Evolutionary conservation across 2,113 vertebrate genomes (phyloP), one percentile per base, ranked within the genome.

Genomic region (Clarias batrachus): DNA sequence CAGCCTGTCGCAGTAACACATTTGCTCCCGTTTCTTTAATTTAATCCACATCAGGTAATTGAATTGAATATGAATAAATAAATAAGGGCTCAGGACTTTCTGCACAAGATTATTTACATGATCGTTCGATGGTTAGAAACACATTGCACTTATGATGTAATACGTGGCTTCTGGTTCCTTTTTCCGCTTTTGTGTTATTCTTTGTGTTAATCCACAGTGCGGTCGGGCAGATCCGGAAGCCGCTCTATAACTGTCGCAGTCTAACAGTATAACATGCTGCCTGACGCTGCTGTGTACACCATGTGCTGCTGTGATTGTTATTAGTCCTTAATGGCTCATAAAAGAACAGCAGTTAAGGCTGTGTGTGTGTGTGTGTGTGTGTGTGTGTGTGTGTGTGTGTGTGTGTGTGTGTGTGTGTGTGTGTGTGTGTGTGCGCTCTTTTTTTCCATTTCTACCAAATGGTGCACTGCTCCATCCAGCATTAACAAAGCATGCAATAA

Each of bases 401-500:
- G 48, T 48, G 48, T 48, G 41, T 41, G 4, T 41, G 48, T 48
- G 48, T 48, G 48, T 48, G 48, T 48, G 48, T 48, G 48, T 48
- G 6, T 48, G 48, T 48, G 48, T 48, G 48, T 48, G 48, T 48
- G 0, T 8, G 48, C 8, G 48, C 16, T 23, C 60, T 59, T 70
- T 7, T 48, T 52, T 48, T 27, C 41, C 56, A 33, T 70, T 56
- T 82, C 57, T 33, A 65, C 25, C 30, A 41, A 63, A 19, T 76
- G 54, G 59, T 82, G 80, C 79, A 82, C 65, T 63, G 85, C 60
- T 82, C 41, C 79, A 54, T 82, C 41, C 79, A 54, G 85, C 68
- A 76, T 37, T 80, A 82, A 70, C 85, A 73, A 71, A 73, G 37
- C 85, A 86, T 65, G 37, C 48, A 62, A 76, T 82, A 87, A 74